phyloP scores from a whole-genome alignment of 2,113 vertebrate genomes.

The Eurypyga helias region DNA sequence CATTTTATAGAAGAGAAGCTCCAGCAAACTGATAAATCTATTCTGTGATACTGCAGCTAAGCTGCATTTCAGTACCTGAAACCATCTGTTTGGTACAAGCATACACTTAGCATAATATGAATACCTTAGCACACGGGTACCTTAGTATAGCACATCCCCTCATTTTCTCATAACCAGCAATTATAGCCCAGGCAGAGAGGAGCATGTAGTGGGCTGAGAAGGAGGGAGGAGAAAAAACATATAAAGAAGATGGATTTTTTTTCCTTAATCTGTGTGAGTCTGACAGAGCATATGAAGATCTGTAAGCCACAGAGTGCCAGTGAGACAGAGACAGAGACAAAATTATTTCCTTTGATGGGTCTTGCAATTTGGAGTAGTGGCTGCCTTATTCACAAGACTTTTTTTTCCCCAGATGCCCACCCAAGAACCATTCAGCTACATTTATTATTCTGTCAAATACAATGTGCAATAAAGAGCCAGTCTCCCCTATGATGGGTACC shows the following conservation, averaged over 20 bases:
- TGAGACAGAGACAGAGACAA: conserved; percentile 42
- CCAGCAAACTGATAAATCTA: conserved; percentile 48
- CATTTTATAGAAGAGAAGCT: conserved; percentile 52
- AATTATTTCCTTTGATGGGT: conserved; percentile 56
- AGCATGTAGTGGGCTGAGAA: not conserved
- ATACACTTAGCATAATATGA: conserved; percentile 13
- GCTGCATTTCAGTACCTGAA: conserved; percentile 20
- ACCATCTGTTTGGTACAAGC: conserved; percentile 48
- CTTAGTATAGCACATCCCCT: not conserved
- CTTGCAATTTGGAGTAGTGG: conserved; percentile 44
- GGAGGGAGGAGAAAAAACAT: not conserved
- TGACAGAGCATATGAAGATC: conserved; percentile 4
- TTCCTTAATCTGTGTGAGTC: not conserved
- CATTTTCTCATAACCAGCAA: conserved; percentile 21
- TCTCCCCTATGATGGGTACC: conserved; percentile 54
- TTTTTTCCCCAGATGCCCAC: conserved; percentile 45
- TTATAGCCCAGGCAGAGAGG: conserved; percentile 5
- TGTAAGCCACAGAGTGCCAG: conserved; percentile 5
- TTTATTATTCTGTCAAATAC: conserved; percentile 72
- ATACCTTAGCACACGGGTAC: conserved; percentile 4
- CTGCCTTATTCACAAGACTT: conserved; percentile 29
- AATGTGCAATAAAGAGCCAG: conserved; percentile 64
- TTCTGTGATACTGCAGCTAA: conserved; percentile 45
- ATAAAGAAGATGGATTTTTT: conserved; percentile 36
- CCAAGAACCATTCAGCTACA: conserved; percentile 45